These are phyloP conservation scores for Aethes cnicana DNA, from an alignment of 2,888 invertebrate species.

Conservation along the genomic window DNA sequence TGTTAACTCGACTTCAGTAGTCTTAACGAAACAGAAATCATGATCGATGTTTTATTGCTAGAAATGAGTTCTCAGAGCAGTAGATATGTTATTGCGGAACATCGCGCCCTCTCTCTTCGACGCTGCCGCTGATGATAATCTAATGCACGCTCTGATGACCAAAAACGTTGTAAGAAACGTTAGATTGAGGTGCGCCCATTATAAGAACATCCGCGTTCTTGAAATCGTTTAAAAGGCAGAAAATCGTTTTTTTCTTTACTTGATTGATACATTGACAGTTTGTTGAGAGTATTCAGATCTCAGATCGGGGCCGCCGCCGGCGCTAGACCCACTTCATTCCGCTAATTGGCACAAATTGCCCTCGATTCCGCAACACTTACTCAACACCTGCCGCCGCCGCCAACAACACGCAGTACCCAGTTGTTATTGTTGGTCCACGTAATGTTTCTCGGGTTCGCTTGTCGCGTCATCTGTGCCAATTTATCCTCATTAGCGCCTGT, in stretches of 20 bases:
- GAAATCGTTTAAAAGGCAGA: not conserved
- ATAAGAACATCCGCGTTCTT: slow-evolving; percentile 25
- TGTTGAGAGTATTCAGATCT: not conserved
- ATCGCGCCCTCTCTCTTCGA: slow-evolving; percentile 9
- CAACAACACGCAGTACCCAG: slow-evolving; percentile 18
- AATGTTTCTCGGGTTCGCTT: slow-evolving; percentile 10
- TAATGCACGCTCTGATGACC: slow-evolving; percentile 29
- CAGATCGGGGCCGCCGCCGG: slow-evolving; percentile 10
- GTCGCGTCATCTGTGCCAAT: not conserved
- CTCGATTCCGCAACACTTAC: slow-evolving; percentile 33
- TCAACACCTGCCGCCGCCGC: slow-evolving; percentile 25
- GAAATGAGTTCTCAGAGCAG: too few species aligned
- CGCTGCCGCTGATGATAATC: slow-evolving; percentile 22
- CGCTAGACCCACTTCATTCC: slow-evolving; percentile 31
- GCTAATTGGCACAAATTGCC: slow-evolving; percentile 35
- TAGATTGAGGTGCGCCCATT: slow-evolving; percentile 21
- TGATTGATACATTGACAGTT: not conserved
- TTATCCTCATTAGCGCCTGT: not conserved
- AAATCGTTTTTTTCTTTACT: not conserved
- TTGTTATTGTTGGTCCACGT: slow-evolving; percentile 16
- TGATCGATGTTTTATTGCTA: too few species aligned
- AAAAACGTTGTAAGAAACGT: slow-evolving; percentile 26
- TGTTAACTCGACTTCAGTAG: too few species aligned
- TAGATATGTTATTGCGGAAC: slow-evolving; percentile 8
- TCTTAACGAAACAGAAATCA: too few species aligned